phyloP scores from a whole-genome alignment of 2,113 vertebrate species.

The Cyphomyrus discorhynchus region DNA sequence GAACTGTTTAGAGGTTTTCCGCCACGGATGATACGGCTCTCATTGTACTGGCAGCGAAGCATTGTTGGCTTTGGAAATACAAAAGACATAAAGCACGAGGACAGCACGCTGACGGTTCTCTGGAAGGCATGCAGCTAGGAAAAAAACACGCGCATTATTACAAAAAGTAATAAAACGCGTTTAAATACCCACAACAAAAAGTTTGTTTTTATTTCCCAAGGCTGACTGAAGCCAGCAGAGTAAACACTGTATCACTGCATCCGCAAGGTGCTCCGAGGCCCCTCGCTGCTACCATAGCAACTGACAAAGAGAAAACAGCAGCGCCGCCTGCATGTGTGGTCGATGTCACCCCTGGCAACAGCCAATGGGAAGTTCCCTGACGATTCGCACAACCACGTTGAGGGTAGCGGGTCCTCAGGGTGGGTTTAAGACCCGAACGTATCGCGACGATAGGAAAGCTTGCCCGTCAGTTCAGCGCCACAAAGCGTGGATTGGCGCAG shows the following conservation, averaged over 20 bases:
- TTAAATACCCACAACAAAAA: not conserved
- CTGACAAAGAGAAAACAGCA: conserved; percentile 7
- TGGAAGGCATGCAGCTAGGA: not conserved
- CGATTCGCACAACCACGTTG: not conserved
- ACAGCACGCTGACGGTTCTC: not conserved
- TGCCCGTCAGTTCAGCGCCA: not conserved
- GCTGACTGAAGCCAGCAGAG: conserved; percentile 1
- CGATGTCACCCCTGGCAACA: conserved; percentile 13
- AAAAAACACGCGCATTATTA: not conserved
- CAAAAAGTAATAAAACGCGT: not conserved
- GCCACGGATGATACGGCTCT: not conserved
- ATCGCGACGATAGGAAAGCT: not conserved
- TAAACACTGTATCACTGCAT: conserved; percentile 10
- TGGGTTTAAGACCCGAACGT: not conserved
- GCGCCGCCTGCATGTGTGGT: conserved; percentile 13
- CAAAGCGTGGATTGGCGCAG: conserved; percentile 13
- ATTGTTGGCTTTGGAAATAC: conserved; percentile 1
- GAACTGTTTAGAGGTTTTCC: not conserved
- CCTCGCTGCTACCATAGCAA: conserved; percentile 15
- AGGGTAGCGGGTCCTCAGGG: not conserved
- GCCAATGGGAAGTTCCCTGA: conserved; percentile 27
- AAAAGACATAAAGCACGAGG: conserved; percentile 4
- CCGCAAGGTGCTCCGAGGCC: not conserved
- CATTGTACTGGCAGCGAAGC: conserved; percentile 2
- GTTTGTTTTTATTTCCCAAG: conserved; percentile 12